Conservation (phyloP, 2,888 invertebrate genomes). For the Phaonia tiefii region DNA sequence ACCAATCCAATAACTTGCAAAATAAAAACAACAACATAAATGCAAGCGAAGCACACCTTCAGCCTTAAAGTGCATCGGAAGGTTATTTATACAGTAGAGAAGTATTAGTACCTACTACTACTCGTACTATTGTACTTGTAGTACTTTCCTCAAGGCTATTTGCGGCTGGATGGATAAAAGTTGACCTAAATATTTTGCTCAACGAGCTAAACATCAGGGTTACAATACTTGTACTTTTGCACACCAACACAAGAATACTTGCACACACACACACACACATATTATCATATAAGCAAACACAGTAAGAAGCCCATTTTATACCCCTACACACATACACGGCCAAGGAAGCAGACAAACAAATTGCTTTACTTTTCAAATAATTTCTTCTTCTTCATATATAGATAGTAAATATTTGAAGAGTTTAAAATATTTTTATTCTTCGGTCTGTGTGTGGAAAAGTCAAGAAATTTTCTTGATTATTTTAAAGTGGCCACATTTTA, state of each 20-base stretch:
- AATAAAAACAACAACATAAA: conserved; percentile 32
- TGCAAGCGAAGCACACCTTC: conserved; percentile 74
- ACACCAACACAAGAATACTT: background rate
- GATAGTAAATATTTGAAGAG: conserved; percentile 35
- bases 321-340: no score
- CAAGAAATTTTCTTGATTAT: background rate
- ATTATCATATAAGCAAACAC: background rate
- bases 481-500: no score
- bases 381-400: background rate
- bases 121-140: no score
- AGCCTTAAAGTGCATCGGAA: conserved; percentile 76
- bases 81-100: conserved; percentile 77
- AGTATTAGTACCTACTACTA: no score
- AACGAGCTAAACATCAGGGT: conserved; percentile 78
- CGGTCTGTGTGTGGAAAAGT: background rate
- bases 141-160: conserved; percentile 78
- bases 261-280: background rate
- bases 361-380: background rate
- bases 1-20: background rate
- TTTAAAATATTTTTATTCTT: no score
- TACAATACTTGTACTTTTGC: conserved; percentile 60
- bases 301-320: no score
- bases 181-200: conserved; percentile 80
- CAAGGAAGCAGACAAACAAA: background rate
- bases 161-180: conserved; percentile 78